Evolutionary conservation across 35 echinoderm and acorn worm genomes (phyloP).

Genomic region (Anneissia japonica): DNA sequence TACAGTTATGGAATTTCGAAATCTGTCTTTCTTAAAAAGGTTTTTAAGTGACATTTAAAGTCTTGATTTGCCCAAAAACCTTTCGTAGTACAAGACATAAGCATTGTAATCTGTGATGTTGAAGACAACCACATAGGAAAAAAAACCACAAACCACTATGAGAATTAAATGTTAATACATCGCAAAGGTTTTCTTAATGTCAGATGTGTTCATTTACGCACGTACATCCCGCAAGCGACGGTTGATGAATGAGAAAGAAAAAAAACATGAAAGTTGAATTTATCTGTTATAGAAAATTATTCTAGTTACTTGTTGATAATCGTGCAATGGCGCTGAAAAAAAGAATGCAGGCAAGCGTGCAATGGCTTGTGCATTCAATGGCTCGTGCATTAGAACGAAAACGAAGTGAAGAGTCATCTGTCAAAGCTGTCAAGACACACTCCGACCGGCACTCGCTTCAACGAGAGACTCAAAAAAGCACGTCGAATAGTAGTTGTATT

Average conservation of each 20-base stretch:
- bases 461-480: background rate
- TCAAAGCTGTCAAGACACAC: background rate
- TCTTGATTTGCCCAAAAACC: too few species aligned
- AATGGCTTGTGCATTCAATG: too few species aligned
- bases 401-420: background rate
- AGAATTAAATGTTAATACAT: background rate
- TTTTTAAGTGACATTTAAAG: too few species aligned
- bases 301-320: background rate
- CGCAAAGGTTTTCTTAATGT: background rate
- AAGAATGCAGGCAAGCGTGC: background rate
- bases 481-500: background rate
- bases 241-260: background rate
- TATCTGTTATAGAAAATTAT: background rate
- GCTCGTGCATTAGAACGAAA: background rate
- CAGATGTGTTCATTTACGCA: background rate
- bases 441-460: background rate
- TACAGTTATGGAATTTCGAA: too few species aligned
- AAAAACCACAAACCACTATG: too few species aligned
- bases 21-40: too few species aligned
- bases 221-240: background rate
- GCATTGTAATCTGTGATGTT: too few species aligned
- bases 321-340: background rate
- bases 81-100: too few species aligned
- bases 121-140: too few species aligned
- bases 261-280: background rate